A percentile compares a stretch with the other conserved stretches of the same genome.
These are phyloP conservation scores for Aythya fuligula DNA, from an alignment of 2,797 vertebrate species.

Conservation along the genomic window DNA sequence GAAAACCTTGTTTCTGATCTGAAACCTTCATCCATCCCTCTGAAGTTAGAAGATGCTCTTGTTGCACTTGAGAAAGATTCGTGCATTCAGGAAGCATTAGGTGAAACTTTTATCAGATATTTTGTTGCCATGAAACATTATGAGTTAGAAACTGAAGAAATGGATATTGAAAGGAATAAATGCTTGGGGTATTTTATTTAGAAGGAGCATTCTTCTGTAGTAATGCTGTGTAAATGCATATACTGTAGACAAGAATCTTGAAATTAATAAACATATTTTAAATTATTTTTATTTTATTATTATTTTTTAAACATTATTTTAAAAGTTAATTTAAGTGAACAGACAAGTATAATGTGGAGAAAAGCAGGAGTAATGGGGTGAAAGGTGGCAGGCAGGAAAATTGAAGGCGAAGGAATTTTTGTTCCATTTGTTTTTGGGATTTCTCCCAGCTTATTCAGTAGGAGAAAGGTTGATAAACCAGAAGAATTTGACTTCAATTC, in stretches of 20 bases:
- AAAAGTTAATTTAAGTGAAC: background rate
- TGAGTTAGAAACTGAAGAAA: constrained; percentile 92
- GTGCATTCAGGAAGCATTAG: constrained; percentile 85
- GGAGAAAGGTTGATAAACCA: background rate
- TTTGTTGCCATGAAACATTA: constrained; percentile 94
- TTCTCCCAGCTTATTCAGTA: background rate
- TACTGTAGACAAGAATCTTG: background rate
- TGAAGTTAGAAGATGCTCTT: constrained; percentile 91
- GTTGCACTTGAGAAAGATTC: constrained; percentile 84
- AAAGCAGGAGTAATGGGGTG: background rate
- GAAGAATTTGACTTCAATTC: background rate
- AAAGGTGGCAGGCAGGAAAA: background rate
- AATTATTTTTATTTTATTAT: background rate
- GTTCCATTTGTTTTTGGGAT: background rate
- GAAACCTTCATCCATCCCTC: constrained; percentile 81
- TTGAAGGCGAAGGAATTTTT: background rate
- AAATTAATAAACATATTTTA: background rate
- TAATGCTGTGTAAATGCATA: constrained; percentile 21
- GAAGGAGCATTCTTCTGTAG: background rate
- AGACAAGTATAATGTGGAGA: background rate
- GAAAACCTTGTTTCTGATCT: constrained; percentile 63
- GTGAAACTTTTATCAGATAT: constrained; percentile 90
- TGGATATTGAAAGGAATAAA: constrained; percentile 90
- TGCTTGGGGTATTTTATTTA: constrained; percentile 96
- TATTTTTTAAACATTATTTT: background rate